A percentile compares a stretch with the other conserved stretches of the same genome.
phyloP scores from a whole-genome alignment of 2,888 invertebrate species.

The Chaitophorus viminalis region DNA sequence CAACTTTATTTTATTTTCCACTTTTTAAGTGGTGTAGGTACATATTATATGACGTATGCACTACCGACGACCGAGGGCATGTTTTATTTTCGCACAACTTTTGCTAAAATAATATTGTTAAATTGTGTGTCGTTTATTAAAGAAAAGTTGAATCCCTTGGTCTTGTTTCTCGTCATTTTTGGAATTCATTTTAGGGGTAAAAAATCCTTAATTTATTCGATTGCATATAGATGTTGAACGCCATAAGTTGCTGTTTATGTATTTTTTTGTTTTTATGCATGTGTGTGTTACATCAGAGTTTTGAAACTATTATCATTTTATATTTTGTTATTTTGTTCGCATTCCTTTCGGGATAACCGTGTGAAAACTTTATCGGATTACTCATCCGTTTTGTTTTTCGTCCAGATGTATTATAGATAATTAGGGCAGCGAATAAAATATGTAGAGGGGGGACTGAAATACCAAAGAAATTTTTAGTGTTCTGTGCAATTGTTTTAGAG shows the following conservation, averaged over 20 bases:
- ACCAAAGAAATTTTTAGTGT: no score
- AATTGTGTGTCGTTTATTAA: not conserved
- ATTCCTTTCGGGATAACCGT: not conserved
- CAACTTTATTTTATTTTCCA: slow-evolving; percentile 21
- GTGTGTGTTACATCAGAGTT: not conserved
- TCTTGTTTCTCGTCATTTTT: not conserved
- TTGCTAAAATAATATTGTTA: not conserved
- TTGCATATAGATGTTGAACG: no score
- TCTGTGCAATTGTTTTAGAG: no score
- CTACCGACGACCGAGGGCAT: no score
- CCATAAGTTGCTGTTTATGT: not conserved
- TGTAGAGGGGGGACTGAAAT: no score
- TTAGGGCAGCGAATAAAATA: no score
- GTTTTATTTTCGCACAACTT: no score
- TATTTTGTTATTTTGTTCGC: not conserved
- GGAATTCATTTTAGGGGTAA: not conserved
- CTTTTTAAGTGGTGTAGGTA: not conserved
- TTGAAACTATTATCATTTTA: not conserved
- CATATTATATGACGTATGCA: not conserved
- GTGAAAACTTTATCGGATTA: not conserved
- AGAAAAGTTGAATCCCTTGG: no score
- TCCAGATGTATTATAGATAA: no score
- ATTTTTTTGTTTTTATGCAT: not conserved
- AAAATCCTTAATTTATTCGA: no score
- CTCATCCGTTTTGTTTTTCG: not conserved